Evolutionary conservation across 2,113 vertebrate species (phyloP).

Genomic region (Phoxinus phoxinus): DNA sequence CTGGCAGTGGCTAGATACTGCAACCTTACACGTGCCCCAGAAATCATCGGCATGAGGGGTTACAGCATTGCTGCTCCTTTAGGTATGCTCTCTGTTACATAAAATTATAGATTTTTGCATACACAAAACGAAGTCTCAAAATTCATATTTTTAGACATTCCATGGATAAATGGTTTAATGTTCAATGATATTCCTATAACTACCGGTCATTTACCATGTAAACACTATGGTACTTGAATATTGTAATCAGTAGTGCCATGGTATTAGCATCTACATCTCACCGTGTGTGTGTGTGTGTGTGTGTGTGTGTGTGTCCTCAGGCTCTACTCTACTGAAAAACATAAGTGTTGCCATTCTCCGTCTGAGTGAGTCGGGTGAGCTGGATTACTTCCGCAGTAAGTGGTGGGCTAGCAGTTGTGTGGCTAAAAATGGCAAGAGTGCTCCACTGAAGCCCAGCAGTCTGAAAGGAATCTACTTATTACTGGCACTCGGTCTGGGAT

Average conservation of each 20-base stretch:
- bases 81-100: slow-evolving; percentile 67
- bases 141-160: not conserved
- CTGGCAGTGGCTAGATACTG: slow-evolving; percentile 81
- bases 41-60: slow-evolving; percentile 78
- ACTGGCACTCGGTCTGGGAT: slow-evolving; percentile 78
- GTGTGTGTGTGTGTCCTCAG: slow-evolving; percentile 62
- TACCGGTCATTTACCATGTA: not conserved
- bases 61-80: slow-evolving; percentile 80
- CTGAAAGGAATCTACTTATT: slow-evolving; percentile 83
- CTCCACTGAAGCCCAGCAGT: slow-evolving; percentile 72
- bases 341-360: slow-evolving; percentile 80
- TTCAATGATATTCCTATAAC: not conserved
- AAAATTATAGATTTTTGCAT: not conserved
- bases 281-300: not conserved
- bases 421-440: slow-evolving; percentile 18
- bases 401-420: slow-evolving; percentile 87
- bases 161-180: not conserved
- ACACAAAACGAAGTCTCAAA: not conserved
- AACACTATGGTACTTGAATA: not conserved
- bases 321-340: slow-evolving; percentile 77
- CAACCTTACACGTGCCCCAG: slow-evolving; percentile 75
- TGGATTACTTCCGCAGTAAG: slow-evolving; percentile 80
- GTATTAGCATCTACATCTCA: not conserved
- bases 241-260: not conserved
- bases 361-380: slow-evolving; percentile 79